Percentiles rank a stretch among this genome's conserved stretches.
These are phyloP conservation scores for Agrotis puta DNA, from an alignment of 2,888 invertebrate genomes.

Conservation along the genomic window DNA sequence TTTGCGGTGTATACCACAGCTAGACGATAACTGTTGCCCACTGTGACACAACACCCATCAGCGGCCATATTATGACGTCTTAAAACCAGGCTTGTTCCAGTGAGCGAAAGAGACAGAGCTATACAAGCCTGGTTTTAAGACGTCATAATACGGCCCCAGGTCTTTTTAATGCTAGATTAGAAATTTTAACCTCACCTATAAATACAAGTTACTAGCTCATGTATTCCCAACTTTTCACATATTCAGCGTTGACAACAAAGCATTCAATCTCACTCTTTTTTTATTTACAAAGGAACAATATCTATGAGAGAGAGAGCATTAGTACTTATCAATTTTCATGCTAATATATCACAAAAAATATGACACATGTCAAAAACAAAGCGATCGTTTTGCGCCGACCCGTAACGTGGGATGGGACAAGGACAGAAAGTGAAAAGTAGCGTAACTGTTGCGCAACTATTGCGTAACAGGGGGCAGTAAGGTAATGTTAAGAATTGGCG, in stretches of 20 bases:
- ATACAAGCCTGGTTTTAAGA: too few relatives aligned
- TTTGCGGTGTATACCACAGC: too few relatives aligned
- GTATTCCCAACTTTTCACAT: background rate
- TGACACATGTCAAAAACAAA: constrained; percentile 44
- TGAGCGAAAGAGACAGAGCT: too few relatives aligned
- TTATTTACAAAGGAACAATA: constrained; percentile 63
- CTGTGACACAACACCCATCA: too few relatives aligned
- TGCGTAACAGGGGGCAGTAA: background rate
- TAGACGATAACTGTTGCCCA: too few relatives aligned
- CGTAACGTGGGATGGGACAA: too few relatives aligned
- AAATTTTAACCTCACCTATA: too few relatives aligned
- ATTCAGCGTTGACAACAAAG: constrained; percentile 10
- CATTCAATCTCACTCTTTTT: constrained; percentile 32
- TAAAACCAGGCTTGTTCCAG: too few relatives aligned
- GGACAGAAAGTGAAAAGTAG: constrained; percentile 27
- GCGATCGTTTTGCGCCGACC: too few relatives aligned
- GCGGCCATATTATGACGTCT: too few relatives aligned
- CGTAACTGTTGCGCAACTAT: constrained; percentile 15
- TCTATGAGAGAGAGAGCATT: constrained; percentile 61
- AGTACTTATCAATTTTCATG: constrained; percentile 39
- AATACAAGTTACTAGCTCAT: background rate
- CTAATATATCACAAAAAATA: constrained; percentile 61
- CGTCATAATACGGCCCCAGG: too few relatives aligned
- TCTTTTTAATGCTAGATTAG: too few relatives aligned
- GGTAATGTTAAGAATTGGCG: constrained; percentile 11